Evolutionary conservation across 1,140 invertebrate species (phyloP).

Genomic region (Colletes latitarsis): DNA sequence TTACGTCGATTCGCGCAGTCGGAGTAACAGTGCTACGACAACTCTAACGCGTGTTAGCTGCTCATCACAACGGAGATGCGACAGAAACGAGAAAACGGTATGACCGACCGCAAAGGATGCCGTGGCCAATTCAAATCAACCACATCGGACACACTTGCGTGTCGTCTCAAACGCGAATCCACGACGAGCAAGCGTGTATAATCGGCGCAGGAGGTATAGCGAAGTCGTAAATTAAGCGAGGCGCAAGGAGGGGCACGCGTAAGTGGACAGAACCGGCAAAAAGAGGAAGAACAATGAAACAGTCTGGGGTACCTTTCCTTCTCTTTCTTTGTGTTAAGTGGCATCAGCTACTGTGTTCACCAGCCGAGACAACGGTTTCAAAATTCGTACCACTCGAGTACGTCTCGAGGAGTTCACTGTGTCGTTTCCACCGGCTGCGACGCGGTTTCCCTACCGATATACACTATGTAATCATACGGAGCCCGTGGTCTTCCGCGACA

Average conservation of each 20-base stretch:
- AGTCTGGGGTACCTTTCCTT: not conserved
- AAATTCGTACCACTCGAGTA: not conserved
- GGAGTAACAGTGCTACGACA: not conserved
- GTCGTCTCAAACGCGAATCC: not conserved
- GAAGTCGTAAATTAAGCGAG: not conserved
- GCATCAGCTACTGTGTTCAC: not conserved
- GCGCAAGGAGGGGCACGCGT: not conserved
- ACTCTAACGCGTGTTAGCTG: constrained; percentile 11
- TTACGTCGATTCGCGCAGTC: constrained; percentile 8
- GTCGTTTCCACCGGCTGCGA: not conserved
- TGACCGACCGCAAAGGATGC: constrained; percentile 5
- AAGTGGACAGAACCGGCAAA: not conserved
- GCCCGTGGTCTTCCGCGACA: constrained; percentile 64
- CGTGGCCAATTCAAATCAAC: constrained; percentile 8
- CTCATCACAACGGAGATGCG: constrained; percentile 4
- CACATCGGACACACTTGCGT: constrained; percentile 1
- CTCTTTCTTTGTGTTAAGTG: not conserved
- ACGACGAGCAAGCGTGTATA: not conserved
- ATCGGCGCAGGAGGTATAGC: not conserved
- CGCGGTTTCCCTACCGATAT: constrained; percentile 2
- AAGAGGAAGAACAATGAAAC: not conserved
- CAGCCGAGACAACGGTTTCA: not conserved
- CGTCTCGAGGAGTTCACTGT: not conserved
- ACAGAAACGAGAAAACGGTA: constrained; percentile 25
- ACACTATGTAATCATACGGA: constrained; percentile 11